Evolutionary conservation across 1,140 invertebrate species (phyloP).

Genomic region (Steinernema khuongi): DNA sequence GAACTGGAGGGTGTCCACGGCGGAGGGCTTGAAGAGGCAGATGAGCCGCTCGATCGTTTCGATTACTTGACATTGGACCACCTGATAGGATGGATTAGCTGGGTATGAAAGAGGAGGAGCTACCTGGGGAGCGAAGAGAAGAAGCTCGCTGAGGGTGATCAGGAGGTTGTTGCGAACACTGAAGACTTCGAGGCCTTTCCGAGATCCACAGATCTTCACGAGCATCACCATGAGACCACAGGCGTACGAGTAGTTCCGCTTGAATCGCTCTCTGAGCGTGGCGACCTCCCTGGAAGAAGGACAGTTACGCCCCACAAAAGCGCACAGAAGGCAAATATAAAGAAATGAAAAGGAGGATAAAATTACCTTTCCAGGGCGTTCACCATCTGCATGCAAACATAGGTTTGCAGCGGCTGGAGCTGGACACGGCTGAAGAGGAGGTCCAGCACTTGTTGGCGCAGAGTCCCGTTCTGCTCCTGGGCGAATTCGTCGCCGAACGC

Average conservation of each 20-base stretch:
- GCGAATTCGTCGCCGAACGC: constrained; percentile 54
- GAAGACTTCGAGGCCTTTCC: constrained; percentile 45
- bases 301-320: constrained; percentile 18
- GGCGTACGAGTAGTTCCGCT: constrained; percentile 53
- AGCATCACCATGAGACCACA: constrained; percentile 53
- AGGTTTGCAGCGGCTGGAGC: constrained; percentile 55
- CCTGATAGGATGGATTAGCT: constrained; percentile 16
- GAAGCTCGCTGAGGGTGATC: constrained; percentile 43
- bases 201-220: constrained; percentile 44
- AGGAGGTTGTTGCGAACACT: constrained; percentile 34
- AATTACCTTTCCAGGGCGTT: constrained; percentile 48
- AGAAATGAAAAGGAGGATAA: background rate
- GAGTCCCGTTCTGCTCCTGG: constrained; percentile 46
- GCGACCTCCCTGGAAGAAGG: constrained; percentile 23
- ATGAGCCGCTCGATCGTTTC: constrained; percentile 44
- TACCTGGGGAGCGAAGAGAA: constrained; percentile 48
- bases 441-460: constrained; percentile 53
- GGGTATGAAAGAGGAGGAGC: constrained; percentile 11
- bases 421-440: constrained; percentile 51
- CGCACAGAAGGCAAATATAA: too few relatives aligned
- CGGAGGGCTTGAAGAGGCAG: constrained; percentile 44
- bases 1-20: constrained; percentile 32
- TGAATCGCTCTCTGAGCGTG: constrained; percentile 40
- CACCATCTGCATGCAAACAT: constrained; percentile 54
- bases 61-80: constrained; percentile 46